Conservation (phyloP, 2,888 invertebrate genomes). For the Catocala nupta region DNA sequence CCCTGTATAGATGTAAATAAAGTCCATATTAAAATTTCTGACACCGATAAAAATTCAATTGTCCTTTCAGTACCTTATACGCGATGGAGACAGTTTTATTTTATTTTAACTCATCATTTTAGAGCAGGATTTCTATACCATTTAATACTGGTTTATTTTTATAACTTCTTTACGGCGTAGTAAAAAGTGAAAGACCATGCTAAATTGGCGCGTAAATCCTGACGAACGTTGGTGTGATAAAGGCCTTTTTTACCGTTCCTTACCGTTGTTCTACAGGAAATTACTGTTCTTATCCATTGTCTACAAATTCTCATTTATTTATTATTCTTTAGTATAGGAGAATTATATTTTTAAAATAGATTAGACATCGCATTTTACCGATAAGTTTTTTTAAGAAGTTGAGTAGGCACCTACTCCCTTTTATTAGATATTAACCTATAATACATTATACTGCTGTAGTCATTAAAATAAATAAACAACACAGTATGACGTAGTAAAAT, state of each 20-base stretch:
- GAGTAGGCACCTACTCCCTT: too few species aligned
- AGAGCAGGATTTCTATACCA: constrained; percentile 32
- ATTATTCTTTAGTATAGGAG: neutral
- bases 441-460: too few species aligned
- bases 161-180: constrained; percentile 48
- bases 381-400: too few species aligned
- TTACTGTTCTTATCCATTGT: neutral
- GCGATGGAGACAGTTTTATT: constrained; percentile 11
- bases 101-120: constrained; percentile 23
- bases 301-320: neutral
- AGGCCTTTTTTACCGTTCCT: constrained; percentile 6
- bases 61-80: neutral
- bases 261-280: neutral
- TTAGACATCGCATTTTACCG: too few species aligned
- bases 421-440: too few species aligned
- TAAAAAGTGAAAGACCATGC: constrained; percentile 43
- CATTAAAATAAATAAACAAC: too few species aligned
- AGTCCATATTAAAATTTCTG: neutral
- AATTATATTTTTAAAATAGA: too few species aligned
- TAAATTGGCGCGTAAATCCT: constrained; percentile 48
- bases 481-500: too few species aligned
- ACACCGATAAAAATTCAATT: constrained; percentile 6
- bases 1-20: too few species aligned
- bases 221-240: constrained; percentile 16
- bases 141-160: constrained; percentile 46